phyloP scores from a whole-genome alignment of 2,113 vertebrate genomes.

The Aramus guarauna region DNA sequence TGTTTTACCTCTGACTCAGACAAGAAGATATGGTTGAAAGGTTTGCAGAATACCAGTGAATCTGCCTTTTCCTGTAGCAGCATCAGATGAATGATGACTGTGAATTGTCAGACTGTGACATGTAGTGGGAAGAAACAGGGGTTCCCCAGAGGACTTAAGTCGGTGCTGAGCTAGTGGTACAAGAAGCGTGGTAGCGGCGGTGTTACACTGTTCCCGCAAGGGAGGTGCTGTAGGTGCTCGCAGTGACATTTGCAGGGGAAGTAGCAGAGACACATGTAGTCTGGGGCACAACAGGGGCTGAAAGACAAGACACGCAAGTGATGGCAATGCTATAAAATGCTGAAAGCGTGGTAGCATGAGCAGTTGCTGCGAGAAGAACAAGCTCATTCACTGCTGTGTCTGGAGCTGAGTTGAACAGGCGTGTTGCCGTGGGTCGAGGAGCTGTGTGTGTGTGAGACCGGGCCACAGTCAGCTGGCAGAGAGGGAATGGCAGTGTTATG shows the following conservation, averaged over 20 bases:
- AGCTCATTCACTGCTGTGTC: not conserved
- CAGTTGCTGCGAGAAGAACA: not conserved
- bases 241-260: not conserved
- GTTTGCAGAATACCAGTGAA: not conserved
- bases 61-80: not conserved
- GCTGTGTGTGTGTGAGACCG: not conserved
- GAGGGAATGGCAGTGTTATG: not conserved
- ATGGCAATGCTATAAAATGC: not conserved
- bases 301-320: not conserved
- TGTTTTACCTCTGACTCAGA: not conserved
- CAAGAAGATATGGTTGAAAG: not conserved
- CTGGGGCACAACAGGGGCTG: not conserved
- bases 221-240: not conserved
- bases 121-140: not conserved
- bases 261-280: not conserved
- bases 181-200: fast-evolving
- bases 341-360: not conserved
- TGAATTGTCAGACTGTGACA: not conserved
- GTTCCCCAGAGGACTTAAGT: not conserved
- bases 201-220: not conserved
- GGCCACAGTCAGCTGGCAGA: not conserved
- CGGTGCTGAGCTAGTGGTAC: not conserved
- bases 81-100: not conserved
- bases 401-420: not conserved
- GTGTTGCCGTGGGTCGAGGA: fast-evolving